Evolutionary conservation across 2,888 invertebrate genomes (phyloP).

Genomic region (Lasioglossum villosulum): DNA sequence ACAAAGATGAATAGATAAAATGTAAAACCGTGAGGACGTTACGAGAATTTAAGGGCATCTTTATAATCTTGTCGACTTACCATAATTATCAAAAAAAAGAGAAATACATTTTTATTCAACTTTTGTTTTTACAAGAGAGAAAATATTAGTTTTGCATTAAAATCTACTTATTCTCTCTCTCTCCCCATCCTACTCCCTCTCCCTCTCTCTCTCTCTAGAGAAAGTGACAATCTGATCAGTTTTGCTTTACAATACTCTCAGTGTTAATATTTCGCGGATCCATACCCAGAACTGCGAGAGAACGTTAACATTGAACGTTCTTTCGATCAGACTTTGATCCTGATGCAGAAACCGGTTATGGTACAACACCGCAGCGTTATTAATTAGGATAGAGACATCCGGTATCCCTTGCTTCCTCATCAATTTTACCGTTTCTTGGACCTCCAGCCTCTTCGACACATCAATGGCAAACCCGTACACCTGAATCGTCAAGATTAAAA

Average conservation of each 20-base stretch:
- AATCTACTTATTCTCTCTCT: neutral
- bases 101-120: too few species aligned
- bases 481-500: constrained; percentile 56
- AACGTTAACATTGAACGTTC: constrained; percentile 83
- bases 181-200: too few species aligned
- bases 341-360: constrained; percentile 82
- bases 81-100: too few species aligned
- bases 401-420: constrained; percentile 80
- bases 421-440: constrained; percentile 71
- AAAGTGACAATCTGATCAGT: neutral
- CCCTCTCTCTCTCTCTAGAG: too few species aligned
- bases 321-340: constrained; percentile 80
- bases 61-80: too few species aligned
- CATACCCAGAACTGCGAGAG: constrained; percentile 85
- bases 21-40: too few species aligned
- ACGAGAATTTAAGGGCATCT: too few species aligned
- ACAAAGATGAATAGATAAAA: too few species aligned
- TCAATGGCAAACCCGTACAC: constrained; percentile 78
- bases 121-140: neutral
- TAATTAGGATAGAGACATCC: constrained; percentile 84
- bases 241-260: neutral
- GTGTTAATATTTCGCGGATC: neutral
- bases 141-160: neutral
- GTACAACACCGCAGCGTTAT: constrained; percentile 85
- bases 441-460: constrained; percentile 76